Evolutionary conservation across 1,140 invertebrate genomes (phyloP), one percentile per base, ranked within the genome.

Genomic region (Ceratina japonica): DNA sequence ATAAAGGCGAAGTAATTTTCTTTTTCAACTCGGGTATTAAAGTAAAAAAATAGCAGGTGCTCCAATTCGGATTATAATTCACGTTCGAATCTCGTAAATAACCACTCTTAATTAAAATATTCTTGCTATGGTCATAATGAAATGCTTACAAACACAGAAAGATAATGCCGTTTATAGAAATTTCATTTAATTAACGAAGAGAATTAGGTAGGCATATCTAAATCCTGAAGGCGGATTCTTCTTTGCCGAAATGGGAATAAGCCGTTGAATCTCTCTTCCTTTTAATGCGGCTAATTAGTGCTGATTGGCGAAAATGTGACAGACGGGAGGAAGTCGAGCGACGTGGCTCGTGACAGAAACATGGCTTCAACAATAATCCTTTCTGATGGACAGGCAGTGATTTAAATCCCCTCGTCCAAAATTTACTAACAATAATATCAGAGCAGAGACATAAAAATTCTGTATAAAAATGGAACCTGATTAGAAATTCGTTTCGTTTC

Each of bases 341-440:
- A 4, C 12, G 2, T 31, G 7, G 15, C n/a, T 73, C 2, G 59
- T n/a, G 15, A 64, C 18, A 52, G 12, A 3, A 18, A 31, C 44
- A 56, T 13, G 51, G 4, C 49, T 51, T 59, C 12, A 61, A 68
- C 49, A 24, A 59, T 49, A 58, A 75, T 75, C 10, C 62, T 8
- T 44, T 52, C 0, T 10, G 27, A 56, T 20, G 61, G 12, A 56
- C 44, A 54, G 51, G 8, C n/a, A 49, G 58, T 51, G 51, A 20
- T 51, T 44, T 37, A 12, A 22, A 7, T 44, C 20, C 2, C 0
- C 20, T n/a, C 27, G 1, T 31, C 4, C 27, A 31, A 31, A 31
- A 31, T 31, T 31, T 31, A 4, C 27, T 31, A 31, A 31, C 4
- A 31, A 31, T 31, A 31, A 31, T 2, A 2, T 31, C 27, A 31